These are phyloP conservation scores for Galendromus occidentalis DNA, from an alignment of 1,140 invertebrate species.

Conservation along the genomic window DNA sequence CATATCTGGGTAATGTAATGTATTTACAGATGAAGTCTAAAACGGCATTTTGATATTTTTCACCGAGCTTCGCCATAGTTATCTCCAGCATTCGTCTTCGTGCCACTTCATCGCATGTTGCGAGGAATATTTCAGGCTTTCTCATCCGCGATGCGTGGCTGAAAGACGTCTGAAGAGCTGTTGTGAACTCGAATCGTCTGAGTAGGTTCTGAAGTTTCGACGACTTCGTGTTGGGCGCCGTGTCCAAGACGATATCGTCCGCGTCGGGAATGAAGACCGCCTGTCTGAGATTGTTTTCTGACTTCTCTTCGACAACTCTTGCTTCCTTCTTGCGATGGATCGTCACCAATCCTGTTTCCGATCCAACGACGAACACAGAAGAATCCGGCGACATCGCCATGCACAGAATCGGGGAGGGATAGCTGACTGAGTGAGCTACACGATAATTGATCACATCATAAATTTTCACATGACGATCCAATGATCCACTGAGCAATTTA, in stretches of 20 bases:
- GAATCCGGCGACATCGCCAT: slow-evolving; percentile 36
- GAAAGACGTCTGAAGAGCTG: not conserved
- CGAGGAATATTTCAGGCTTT: not conserved
- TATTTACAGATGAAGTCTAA: slow-evolving; percentile 9
- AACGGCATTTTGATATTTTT: slow-evolving; percentile 7
- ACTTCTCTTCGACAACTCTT: not conserved
- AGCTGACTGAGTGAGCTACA: slow-evolving; percentile 66
- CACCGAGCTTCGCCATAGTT: not conserved
- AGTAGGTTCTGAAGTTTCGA: not conserved
- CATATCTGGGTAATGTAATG: not conserved
- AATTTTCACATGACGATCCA: slow-evolving; percentile 56
- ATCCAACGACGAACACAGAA: not conserved
- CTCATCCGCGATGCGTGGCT: not conserved
- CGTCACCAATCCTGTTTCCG: not conserved
- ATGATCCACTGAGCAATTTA: slow-evolving; percentile 13
- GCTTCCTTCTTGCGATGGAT: not conserved
- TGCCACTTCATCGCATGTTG: not conserved
- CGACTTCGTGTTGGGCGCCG: not conserved
- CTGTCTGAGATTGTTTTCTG: not conserved
- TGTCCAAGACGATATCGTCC: slow-evolving; percentile 9
- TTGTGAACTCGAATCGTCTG: not conserved
- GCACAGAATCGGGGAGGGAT: slow-evolving; percentile 71
- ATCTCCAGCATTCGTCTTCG: not conserved
- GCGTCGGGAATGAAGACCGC: not conserved
- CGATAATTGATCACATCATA: slow-evolving; percentile 71